These are phyloP conservation scores for Sebastes dallii DNA, from an alignment of 2,797 vertebrate genomes.

Conservation along the genomic window DNA sequence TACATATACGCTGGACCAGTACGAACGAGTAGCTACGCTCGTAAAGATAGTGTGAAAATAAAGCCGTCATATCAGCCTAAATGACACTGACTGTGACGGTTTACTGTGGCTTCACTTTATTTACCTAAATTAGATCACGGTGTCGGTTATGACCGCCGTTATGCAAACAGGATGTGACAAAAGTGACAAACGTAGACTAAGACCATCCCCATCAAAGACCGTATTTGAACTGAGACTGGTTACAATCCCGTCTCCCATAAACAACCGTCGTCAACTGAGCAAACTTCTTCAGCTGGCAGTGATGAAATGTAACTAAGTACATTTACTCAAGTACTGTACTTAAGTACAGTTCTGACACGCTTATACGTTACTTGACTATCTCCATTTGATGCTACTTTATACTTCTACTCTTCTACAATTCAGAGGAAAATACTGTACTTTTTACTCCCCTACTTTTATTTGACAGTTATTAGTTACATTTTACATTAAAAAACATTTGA, in stretches of 20 bases:
- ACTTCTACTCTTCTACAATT: background rate
- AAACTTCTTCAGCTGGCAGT: background rate
- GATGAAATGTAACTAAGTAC: background rate
- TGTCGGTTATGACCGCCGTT: background rate
- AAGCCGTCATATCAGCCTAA: background rate
- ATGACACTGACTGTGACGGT: background rate
- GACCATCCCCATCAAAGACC: background rate
- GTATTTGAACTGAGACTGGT: background rate
- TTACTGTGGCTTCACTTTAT: background rate
- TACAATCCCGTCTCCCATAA: background rate
- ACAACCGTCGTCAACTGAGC: background rate
- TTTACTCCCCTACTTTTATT: background rate
- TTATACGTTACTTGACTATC: background rate
- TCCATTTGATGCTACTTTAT: background rate
- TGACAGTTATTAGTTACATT: background rate
- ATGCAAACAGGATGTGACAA: conserved; percentile 5
- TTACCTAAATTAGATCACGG: background rate
- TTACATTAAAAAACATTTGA: background rate
- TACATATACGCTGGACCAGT: background rate
- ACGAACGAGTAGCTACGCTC: background rate
- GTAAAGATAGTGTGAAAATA: background rate
- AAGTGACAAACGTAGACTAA: background rate
- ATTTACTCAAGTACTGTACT: background rate
- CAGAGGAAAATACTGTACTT: background rate
- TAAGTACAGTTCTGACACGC: background rate